phyloP scores from a whole-genome alignment of 2,113 vertebrate genomes.

The Zosterops pallidus region DNA sequence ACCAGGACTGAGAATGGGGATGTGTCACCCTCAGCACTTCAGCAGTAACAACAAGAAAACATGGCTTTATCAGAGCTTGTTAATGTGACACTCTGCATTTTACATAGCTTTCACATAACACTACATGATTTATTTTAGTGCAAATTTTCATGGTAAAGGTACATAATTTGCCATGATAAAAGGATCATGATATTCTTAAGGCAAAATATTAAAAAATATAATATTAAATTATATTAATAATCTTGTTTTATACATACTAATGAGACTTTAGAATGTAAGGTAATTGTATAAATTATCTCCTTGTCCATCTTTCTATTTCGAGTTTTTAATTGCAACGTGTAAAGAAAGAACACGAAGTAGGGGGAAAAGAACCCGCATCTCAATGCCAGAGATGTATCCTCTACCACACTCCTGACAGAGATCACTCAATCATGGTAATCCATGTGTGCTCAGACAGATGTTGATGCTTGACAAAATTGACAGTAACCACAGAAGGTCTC shows the following conservation, averaged over 20 bases:
- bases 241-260: background rate
- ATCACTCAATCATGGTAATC: background rate
- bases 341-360: background rate
- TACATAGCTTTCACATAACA: background rate
- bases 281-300: background rate
- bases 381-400: background rate
- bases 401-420: background rate
- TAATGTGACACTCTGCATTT: background rate
- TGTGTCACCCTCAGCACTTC: background rate
- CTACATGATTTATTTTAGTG: background rate
- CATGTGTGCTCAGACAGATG: background rate
- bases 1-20: background rate
- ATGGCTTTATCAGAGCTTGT: background rate
- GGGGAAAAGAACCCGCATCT: background rate
- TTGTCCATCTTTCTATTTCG: background rate
- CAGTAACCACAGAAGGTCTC: conserved; percentile 3
- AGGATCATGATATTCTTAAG: background rate
- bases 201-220: background rate
- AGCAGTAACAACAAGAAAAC: background rate
- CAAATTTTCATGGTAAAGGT: background rate
- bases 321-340: background rate
- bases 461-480: conserved; percentile 25
- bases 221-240: background rate
- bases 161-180: background rate
- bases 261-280: background rate